These are phyloP conservation scores for Stomatorhinus walkeri DNA, from an alignment of 2,797 vertebrate species.

Conservation along the genomic window DNA sequence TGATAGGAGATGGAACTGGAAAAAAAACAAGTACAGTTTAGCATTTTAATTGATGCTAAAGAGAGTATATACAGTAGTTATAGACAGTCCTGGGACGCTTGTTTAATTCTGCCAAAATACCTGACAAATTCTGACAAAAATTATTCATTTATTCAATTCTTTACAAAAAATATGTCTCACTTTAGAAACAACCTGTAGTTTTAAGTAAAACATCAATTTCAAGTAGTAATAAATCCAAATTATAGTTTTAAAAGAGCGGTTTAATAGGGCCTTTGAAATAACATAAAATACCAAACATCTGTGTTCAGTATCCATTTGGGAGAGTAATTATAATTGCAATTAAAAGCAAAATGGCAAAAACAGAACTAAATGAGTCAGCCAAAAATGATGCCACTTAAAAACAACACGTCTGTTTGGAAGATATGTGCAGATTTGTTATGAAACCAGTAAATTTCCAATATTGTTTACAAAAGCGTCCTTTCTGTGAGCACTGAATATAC, in stretches of 20 bases:
- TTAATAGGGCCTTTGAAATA: not conserved
- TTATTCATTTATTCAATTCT: not conserved
- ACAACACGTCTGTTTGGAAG: not conserved
- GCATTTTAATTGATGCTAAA: not conserved
- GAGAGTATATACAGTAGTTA: not conserved
- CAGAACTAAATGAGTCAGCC: not conserved
- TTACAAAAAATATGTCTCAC: not conserved
- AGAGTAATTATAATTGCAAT: not conserved
- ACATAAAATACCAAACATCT: not conserved
- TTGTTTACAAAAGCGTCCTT: not conserved
- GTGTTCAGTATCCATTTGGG: not conserved
- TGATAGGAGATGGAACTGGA: conserved; percentile 78
- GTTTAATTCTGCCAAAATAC: not conserved
- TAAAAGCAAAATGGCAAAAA: not conserved
- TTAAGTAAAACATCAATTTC: not conserved
- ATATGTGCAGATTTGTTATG: not conserved
- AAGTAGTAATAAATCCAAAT: not conserved
- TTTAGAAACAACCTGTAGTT: not conserved
- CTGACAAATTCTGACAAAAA: no score
- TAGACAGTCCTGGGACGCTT: not conserved
- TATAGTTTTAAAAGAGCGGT: not conserved
- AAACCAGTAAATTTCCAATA: not conserved
- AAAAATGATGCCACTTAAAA: not conserved
- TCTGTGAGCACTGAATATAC: not conserved
- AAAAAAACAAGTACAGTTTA: not conserved